Evolutionary conservation across 1,140 invertebrate genomes (phyloP), one percentile per base, ranked within the genome.

Genomic region (Cotesia typhae): DNA sequence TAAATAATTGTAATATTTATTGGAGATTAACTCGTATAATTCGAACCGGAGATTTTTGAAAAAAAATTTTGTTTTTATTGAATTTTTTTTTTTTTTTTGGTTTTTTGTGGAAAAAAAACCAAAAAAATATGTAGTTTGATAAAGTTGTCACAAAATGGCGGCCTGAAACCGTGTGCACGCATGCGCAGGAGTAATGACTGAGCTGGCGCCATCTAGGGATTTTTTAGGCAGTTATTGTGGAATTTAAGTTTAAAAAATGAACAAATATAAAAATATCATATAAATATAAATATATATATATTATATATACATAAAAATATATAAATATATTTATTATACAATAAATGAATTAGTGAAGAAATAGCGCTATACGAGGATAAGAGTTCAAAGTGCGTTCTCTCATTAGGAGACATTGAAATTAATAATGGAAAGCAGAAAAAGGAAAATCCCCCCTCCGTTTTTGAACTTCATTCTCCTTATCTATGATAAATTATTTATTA

Each of bases 291-390:
- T 55, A 55, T 55, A 51, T 55, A 51, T 51, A 51, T 51, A 51
- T 51, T 51, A 51, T 80, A 79, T 83, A 82, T 81, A 79, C 77
- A 78, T 81, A 79, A 73, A 79, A 75, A 81, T 80, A 81, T 80
- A 79, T 79, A 79, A 80, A 84, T 83, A 81, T 84, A 84, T 85
- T 82, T 84, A 85, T 84, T 84, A 85, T 83, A 85, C 82, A 75
- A 85, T 81, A 79, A 80, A 80, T 75, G 77, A 74, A 76, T 79
- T 80, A 84, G 78, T 77, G 77, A 71, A 79, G 78, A 76, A 47
- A 9, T 75, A 70, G 81, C 80, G 79, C 76, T 77, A 80, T 75
- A 69, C 72, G 78, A 70, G 77, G 75, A 70, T 79, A 78, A 78
- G 75, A 79, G 75, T 78, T 80, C 68, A 80, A 80, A 78, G 78